phyloP scores from a whole-genome alignment of 2,797 vertebrate genomes.

The Tragelaphus eurycerus region DNA sequence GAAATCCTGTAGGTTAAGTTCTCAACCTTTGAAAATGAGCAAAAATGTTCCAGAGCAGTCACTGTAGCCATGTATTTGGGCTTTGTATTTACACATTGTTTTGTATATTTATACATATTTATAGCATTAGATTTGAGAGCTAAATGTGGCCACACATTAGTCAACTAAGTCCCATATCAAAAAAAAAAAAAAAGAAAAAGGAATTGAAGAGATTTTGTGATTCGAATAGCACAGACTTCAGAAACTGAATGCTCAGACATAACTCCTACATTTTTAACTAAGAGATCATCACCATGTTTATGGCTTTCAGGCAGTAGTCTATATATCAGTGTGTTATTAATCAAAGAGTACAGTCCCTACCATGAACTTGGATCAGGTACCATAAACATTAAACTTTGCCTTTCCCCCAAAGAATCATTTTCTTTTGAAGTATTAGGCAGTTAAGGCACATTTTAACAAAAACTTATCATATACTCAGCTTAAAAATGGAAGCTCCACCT shows the following conservation, averaged over 20 bases:
- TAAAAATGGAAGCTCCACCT: constrained; percentile 49
- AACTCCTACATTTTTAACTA: constrained; percentile 12
- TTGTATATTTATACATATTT: background rate
- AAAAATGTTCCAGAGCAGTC: background rate
- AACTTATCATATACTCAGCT: constrained; percentile 48
- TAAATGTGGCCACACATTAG: background rate
- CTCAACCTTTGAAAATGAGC: constrained; percentile 26
- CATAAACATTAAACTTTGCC: constrained; percentile 31
- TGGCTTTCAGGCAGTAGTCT: constrained; percentile 29
- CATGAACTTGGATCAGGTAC: background rate
- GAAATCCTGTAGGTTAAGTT: constrained; percentile 23
- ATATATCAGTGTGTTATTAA: background rate
- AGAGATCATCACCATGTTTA: constrained; percentile 22
- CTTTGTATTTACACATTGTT: background rate
- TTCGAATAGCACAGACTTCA: constrained; percentile 25
- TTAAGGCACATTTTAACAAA: constrained; percentile 76
- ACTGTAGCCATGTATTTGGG: background rate
- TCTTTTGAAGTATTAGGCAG: constrained; percentile 61
- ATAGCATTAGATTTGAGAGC: background rate
- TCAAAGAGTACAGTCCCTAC: background rate
- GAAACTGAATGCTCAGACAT: background rate
- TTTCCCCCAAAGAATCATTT: constrained; percentile 57
- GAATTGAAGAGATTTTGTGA: background rate
- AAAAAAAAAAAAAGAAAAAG: constrained; percentile 34
- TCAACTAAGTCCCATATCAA: background rate